These are phyloP conservation scores for Lucilia sericata DNA, from an alignment of 1,140 invertebrate genomes.

Conservation along the genomic window DNA sequence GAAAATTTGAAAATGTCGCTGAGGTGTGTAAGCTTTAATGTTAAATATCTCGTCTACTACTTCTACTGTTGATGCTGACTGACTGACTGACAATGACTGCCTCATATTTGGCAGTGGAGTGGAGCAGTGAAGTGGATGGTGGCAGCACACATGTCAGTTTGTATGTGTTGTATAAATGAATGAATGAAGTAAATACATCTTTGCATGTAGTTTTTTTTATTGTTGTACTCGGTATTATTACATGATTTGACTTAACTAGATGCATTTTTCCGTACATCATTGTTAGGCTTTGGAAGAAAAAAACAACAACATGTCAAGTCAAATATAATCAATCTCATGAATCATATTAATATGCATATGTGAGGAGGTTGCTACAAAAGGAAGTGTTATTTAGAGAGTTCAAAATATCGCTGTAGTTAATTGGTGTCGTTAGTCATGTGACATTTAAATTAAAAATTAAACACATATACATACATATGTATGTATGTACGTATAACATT, in stretches of 20 bases:
- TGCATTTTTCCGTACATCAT: slow-evolving; percentile 10
- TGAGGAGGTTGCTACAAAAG: background rate
- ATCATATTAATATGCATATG: slow-evolving; percentile 6
- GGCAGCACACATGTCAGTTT: background rate
- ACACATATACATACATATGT: too few species aligned
- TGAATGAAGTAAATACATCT: background rate
- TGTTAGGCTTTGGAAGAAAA: background rate
- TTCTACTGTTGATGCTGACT: background rate
- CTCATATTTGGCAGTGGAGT: background rate
- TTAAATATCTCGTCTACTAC: slow-evolving; percentile 6
- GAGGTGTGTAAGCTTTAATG: slow-evolving; percentile 28
- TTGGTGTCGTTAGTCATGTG: too few species aligned
- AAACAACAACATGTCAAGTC: background rate
- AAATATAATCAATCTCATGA: slow-evolving; percentile 15
- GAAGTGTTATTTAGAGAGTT: background rate
- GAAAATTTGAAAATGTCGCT: slow-evolving; percentile 23
- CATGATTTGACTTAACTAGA: slow-evolving; percentile 28
- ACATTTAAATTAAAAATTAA: too few species aligned
- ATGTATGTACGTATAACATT: too few species aligned
- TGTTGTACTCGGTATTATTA: background rate
- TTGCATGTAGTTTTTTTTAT: too few species aligned
- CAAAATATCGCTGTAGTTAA: too few species aligned
- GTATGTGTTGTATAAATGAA: background rate
- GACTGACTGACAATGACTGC: background rate
- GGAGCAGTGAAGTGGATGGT: background rate